Base-by-base conservation (phyloP, 92 coral and sea anemone genomes). In the Zoanthus solanderi region DNA sequence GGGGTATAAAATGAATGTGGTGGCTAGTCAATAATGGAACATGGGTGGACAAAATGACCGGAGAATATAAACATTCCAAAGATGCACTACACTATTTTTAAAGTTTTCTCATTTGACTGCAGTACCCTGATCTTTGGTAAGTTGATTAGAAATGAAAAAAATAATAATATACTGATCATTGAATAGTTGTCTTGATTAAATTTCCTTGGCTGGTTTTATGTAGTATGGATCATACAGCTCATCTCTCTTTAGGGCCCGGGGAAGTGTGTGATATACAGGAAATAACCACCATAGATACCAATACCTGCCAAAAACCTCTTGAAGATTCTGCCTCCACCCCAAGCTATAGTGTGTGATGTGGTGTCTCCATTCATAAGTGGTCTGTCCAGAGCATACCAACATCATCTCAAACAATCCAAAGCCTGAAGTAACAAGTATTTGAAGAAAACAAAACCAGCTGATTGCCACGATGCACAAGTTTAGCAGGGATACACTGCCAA, bases 201-300 rank as follows among this genome's bases (percentile, higher is more conserved):
- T 67, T 47, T 75, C 85, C 28, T 81, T 81, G 9, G 85, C 63
- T 18, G 85, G 85, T 81, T 81, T 81, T 23, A 63, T 11, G 23
- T 81, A 66, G 47, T 66, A 47, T 7, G 45, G 75, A 18, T 29
- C 50, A 53, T 58, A 71, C 11, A 28, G 46, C 47, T 81, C 75
- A 14, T 66, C 85, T 46, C 85, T 42, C 14, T 65, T 81, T 3
- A 65, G 60, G 32, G 14, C 71, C 32, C 87, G 48, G 15, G 82
- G 86, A 63, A 84, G 89, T 18, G 34, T 84, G 15, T 87, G 74
- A 66, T 79, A 92, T n/a, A 91, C 32, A 29, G 95, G 98, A 10
- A 93, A 92, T 29, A 95, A 12, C 98, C 98, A 95, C 89, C 91
- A 90, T 11, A 95, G 71, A 45, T 82, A 93, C 98, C 98, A 95